Percentiles rank a stretch among this genome's conserved stretches.
phyloP scores from a whole-genome alignment of 1,140 invertebrate genomes.

The Halotydeus destructor region DNA sequence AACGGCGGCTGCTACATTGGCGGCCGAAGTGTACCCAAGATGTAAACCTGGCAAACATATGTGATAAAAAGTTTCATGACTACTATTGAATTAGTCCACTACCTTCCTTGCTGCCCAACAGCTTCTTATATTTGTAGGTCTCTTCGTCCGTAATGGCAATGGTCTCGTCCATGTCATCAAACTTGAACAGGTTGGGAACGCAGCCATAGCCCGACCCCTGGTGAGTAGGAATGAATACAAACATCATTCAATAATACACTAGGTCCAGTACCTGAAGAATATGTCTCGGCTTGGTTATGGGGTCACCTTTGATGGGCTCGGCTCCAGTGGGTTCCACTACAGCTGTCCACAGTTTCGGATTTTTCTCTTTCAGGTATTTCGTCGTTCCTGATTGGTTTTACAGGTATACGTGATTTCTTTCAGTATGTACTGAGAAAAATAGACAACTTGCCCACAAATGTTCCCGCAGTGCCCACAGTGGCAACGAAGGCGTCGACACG shows the following conservation, averaged over 20 bases:
- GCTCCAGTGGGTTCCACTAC: constrained; percentile 10
- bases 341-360: constrained; percentile 7
- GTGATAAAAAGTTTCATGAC: not conserved
- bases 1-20: constrained; percentile 10
- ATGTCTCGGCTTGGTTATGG: constrained; percentile 9
- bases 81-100: not conserved
- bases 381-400: too few relatives aligned
- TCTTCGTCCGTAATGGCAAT: constrained; percentile 12
- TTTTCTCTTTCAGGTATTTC: constrained; percentile 12
- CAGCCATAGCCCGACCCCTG: constrained; percentile 10
- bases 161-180: constrained; percentile 3
- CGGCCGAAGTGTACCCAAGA: constrained; percentile 6
- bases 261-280: too few relatives aligned
- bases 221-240: too few relatives aligned
- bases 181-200: constrained; percentile 6
- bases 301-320: constrained; percentile 3
- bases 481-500: constrained; percentile 18
- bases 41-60: not conserved
- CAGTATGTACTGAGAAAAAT: too few relatives aligned
- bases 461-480: constrained; percentile 19
- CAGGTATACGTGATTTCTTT: too few relatives aligned
- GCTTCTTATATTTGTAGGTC: constrained; percentile 7
- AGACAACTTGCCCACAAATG: too few relatives aligned
- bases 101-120: constrained; percentile 10
- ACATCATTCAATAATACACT: too few relatives aligned